Base-by-base conservation (phyloP, 2,888 invertebrate genomes). In the Hyposoter didymator region DNA sequence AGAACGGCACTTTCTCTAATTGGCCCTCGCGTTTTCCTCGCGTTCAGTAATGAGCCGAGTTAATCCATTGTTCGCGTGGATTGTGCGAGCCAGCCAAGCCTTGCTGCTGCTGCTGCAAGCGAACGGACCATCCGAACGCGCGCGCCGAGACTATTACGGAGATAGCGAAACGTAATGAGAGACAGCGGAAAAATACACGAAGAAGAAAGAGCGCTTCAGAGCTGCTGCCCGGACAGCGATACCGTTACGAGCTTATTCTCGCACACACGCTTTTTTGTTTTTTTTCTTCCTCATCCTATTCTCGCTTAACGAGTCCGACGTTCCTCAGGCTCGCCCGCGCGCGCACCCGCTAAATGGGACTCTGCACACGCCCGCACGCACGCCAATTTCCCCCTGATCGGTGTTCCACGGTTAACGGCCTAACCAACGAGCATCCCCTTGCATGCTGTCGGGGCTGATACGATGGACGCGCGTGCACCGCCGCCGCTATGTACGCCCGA, bases 1-100 rank as follows among this genome's bases (percentile, higher is more conserved):
- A 84, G 67, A 66, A 75, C 62, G 78, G 85, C 73, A 84, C 85
- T 88, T 79, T 85, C 84, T 81, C 85, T 90, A 89, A 90, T 90
- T 89, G 89, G 89, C 86, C 84, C 84, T 84, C 76, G 73, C n/a
- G n/a, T n/a, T n/a, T 89, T 89, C 88, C 89, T 12, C 32, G 43
- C 43, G 87, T 90, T 89, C 87, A 85, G 87, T 90, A 91, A 90
- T 90, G 89, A 90, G 90, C 87, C 84, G 82, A 85, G 86, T 87
- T 89, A 89, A 90, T 89, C 88, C 85, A 88, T 90, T 89, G 89
- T 89, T 88, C 89, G 35, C 45, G 72, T 39, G 76, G 43, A 52
- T n/a, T 12, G 47, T 28, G 59, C 47, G 28, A 17, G 62, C 22
- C 39, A 35, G 75, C 45, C 64, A 59, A 52, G 55, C 17, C n/a